Percentiles rank a stretch among this genome's conserved stretches.
These are phyloP conservation scores for Dermolepida albohirtum DNA, from an alignment of 2,888 invertebrate genomes.

Conservation along the genomic window DNA sequence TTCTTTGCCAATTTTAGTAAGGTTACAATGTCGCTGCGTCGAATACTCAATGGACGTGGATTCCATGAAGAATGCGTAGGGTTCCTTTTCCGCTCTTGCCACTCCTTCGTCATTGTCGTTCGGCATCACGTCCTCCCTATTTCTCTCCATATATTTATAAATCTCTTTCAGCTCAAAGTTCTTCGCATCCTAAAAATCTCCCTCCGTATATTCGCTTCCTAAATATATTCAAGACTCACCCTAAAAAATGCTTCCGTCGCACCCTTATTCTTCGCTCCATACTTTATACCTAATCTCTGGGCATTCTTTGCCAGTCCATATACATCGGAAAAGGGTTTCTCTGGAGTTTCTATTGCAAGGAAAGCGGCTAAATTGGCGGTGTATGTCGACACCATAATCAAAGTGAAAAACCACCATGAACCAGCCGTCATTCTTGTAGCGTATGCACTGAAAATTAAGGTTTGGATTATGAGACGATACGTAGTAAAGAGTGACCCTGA, in stretches of 20 bases:
- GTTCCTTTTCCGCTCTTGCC: conserved; percentile 62
- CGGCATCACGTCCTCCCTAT: conserved; percentile 70
- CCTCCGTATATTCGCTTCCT: background rate
- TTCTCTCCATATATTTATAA: conserved; percentile 80
- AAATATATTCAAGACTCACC: conserved; percentile 66
- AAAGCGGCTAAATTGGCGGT: conserved; percentile 93
- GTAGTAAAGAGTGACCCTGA: too few relatives aligned
- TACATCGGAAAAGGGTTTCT: conserved; percentile 80
- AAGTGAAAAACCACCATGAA: conserved; percentile 90
- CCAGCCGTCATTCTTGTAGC: conserved; percentile 90
- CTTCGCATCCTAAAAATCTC: conserved; percentile 71
- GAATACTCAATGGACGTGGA: conserved; percentile 90
- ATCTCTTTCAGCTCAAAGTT: conserved; percentile 83
- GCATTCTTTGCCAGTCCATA: conserved; percentile 86
- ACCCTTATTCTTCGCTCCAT: conserved; percentile 87
- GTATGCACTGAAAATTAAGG: conserved; percentile 75
- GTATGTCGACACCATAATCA: conserved; percentile 88
- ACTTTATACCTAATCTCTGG: conserved; percentile 81
- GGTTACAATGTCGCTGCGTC: conserved; percentile 80
- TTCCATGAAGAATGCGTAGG: conserved; percentile 91
- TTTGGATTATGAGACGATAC: too few relatives aligned
- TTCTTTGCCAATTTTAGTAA: conserved; percentile 78
- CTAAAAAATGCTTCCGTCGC: conserved; percentile 91
- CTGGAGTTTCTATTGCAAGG: conserved; percentile 82
- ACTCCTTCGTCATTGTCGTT: conserved; percentile 76